A percentile compares a stretch with the other conserved stretches of the same genome.
phyloP scores from a whole-genome alignment of 2,888 invertebrate genomes.

The Amblyjoppa fuscipennis region DNA sequence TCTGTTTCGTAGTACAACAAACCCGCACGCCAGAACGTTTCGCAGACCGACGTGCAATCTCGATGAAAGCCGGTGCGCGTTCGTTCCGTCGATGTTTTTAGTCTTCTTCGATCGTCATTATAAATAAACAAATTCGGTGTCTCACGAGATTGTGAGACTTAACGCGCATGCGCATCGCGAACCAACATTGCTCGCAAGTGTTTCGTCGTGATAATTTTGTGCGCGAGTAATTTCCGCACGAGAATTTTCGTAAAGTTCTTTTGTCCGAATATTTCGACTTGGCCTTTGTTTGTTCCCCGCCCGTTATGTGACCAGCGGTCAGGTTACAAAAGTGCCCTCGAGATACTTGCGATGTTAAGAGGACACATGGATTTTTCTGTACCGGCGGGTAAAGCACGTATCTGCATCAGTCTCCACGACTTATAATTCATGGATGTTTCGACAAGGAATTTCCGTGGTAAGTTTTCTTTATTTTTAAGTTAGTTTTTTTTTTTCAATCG shows the following conservation, averaged over 20 bases:
- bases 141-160: too few species aligned
- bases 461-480: constrained; percentile 5
- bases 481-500: too few species aligned
- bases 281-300: background rate
- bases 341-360: background rate
- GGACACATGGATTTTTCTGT: background rate
- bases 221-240: background rate
- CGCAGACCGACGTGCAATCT: constrained; percentile 67
- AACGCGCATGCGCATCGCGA: too few species aligned
- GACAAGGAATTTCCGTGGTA: constrained; percentile 47
- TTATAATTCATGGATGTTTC: constrained; percentile 41
- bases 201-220: background rate
- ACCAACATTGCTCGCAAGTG: too few species aligned
- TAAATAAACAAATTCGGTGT: background rate
- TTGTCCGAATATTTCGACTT: background rate
- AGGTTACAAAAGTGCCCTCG: background rate
- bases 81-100: constrained; percentile 4
- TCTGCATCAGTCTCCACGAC: background rate
- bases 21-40: constrained; percentile 69
- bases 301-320: background rate
- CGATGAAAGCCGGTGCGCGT: constrained; percentile 48
- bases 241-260: background rate
- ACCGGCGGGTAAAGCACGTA: background rate
- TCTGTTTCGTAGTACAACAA: constrained; percentile 74
- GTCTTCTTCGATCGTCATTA: background rate